These are phyloP conservation scores for Grallaria varia DNA, from an alignment of 2,113 vertebrate species.

Conservation along the genomic window DNA sequence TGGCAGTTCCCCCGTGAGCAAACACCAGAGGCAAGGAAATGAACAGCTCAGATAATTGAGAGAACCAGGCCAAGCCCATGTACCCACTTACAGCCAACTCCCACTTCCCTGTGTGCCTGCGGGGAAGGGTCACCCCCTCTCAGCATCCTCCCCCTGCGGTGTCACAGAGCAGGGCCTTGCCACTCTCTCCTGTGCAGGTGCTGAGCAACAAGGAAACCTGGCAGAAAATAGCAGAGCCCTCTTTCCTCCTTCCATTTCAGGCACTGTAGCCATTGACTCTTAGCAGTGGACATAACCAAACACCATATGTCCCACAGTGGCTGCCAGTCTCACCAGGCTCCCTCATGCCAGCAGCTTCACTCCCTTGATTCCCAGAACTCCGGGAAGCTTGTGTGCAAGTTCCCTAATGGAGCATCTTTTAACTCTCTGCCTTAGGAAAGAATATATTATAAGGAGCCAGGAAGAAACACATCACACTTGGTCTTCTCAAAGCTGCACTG, in stretches of 20 bases:
- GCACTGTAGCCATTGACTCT: not conserved
- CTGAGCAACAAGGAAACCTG: not conserved
- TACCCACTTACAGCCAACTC: not conserved
- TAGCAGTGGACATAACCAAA: not conserved
- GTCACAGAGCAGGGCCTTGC: not conserved
- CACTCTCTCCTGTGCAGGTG: not conserved
- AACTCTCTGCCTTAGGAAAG: not conserved
- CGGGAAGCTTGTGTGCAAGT: not conserved
- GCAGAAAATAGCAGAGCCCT: not conserved
- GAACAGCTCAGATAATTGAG: not conserved
- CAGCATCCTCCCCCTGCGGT: rapidly evolving
- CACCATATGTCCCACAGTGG: not conserved
- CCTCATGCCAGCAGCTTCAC: not conserved
- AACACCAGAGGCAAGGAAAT: not conserved
- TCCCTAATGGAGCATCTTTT: not conserved
- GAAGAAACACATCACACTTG: not conserved
- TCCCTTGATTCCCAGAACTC: not conserved
- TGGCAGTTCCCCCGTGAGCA: not conserved
- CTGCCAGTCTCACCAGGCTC: not conserved
- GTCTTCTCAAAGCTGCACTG: not conserved
- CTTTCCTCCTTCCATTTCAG: not conserved
- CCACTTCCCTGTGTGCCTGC: not conserved
- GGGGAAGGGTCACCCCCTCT: not conserved
- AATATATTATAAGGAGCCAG: not conserved
- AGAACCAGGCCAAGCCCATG: not conserved